Evolutionary conservation across 2,888 invertebrate species (phyloP).

Genomic region (Patella pellucida): DNA sequence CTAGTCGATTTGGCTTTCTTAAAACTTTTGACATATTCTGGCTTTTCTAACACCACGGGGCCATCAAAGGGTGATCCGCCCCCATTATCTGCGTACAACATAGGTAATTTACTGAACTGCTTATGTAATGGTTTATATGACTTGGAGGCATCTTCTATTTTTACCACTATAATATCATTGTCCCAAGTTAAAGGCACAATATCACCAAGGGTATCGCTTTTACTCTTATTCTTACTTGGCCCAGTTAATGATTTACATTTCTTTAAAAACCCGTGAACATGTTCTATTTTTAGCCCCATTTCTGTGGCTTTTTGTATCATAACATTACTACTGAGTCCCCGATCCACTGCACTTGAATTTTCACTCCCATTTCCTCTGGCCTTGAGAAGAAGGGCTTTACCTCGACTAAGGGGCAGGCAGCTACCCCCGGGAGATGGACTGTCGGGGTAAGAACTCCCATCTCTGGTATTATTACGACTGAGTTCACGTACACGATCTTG

Average conservation of each 20-base stretch:
- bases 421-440: neutral
- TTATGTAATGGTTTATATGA: constrained; percentile 25
- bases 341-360: constrained; percentile 5
- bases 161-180: constrained; percentile 21
- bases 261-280: constrained; percentile 20
- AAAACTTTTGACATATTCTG: constrained; percentile 13
- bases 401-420: constrained; percentile 18
- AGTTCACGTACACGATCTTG: constrained; percentile 11
- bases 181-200: constrained; percentile 21
- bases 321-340: constrained; percentile 5
- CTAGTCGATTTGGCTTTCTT: constrained; percentile 18
- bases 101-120: constrained; percentile 21
- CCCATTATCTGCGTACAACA: constrained; percentile 19
- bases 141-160: constrained; percentile 23
- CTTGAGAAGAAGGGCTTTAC: constrained; percentile 23
- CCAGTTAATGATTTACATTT: constrained; percentile 19
- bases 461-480: neutral
- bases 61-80: constrained; percentile 26
- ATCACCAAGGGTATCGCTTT: constrained; percentile 8
- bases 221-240: constrained; percentile 3
- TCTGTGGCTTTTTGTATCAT: constrained; percentile 20
- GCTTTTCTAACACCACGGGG: constrained; percentile 13
- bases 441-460: neutral
- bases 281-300: constrained; percentile 21
- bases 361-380: constrained; percentile 21